Evolutionary conservation across 2,888 invertebrate species (phyloP).

Genomic region (Serrognathus titanus): DNA sequence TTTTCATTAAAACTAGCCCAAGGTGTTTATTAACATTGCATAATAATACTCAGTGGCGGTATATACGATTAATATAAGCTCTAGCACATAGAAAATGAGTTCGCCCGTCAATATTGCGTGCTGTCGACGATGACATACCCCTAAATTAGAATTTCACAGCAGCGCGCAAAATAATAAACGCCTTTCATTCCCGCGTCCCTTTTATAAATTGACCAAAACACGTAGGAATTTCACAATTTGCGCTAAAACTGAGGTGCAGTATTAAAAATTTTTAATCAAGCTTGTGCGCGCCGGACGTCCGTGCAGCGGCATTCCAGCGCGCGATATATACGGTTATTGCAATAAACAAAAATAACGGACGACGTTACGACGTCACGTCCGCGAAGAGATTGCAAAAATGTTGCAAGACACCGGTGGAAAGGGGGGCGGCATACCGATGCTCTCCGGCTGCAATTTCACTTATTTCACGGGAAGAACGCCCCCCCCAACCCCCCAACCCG

Average conservation of each 20-base stretch:
- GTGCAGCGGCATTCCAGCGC: conserved; percentile 4
- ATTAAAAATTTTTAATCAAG: conserved; percentile 22
- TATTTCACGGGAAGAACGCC: too few relatives aligned
- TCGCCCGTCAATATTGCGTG: not conserved
- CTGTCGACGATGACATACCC: not conserved
- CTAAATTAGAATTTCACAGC: conserved; percentile 12
- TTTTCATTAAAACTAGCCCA: too few relatives aligned
- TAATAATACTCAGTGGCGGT: not conserved
- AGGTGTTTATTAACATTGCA: too few relatives aligned
- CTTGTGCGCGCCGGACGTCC: conserved; percentile 1
- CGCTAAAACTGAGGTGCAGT: conserved; percentile 16
- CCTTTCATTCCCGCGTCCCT: conserved; percentile 4
- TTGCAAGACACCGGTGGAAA: not conserved
- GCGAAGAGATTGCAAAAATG: not conserved
- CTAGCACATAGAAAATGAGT: not conserved
- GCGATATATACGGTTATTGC: not conserved
- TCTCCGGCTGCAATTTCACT: not conserved
- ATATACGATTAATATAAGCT: not conserved
- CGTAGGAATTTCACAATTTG: conserved; percentile 23
- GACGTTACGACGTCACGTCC: not conserved
- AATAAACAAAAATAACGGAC: not conserved
- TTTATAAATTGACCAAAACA: conserved; percentile 20
- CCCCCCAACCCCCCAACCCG: too few relatives aligned
- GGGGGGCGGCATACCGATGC: not conserved
- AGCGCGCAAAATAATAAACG: conserved; percentile 10